Evolutionary conservation across 2,113 vertebrate species (phyloP), one percentile per base, ranked within the genome.

Genomic region (Psephotus haematonotus): DNA sequence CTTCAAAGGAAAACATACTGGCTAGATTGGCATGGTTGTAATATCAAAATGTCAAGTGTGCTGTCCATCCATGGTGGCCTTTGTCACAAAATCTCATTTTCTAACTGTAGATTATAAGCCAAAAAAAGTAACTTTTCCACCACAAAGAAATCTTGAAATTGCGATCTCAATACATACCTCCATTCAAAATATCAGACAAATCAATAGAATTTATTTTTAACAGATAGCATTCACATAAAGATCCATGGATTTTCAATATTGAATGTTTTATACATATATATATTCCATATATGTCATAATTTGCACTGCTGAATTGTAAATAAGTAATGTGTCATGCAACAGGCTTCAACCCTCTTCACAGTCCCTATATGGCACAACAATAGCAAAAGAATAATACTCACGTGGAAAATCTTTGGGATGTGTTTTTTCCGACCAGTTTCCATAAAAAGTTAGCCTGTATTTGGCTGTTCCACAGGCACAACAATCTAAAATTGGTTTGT

Each of bases 391-490:
- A 27, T 5, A 63, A 10, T 90, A 98, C 99, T 99, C 95, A 99
- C 99, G 98, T 91, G 99, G 99, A 70, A 99, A 99, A 93, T 99
- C 99, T 96, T 99, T 99, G 29, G 99, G 99, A 91, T 99, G 99
- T 1, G 98, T 97, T 95, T 99, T 99, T 97, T 99, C 99, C 2
- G 99, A 99, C 99, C 99, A 99, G 90, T 99, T 99, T 33, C 99
- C 99, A 47, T 99, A 99, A 96, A 99, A 99, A 3, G 99, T 99
- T 86, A 99, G 97, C 79, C 99, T 98, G 97, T 99, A 99, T 95
- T 99, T 99, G 92, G 99, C 99, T 13, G 99, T 99, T 76, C 99
- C 99, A 86, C 99, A 99, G 57, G 99, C 99, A 24, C 99, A 99
- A 75, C 99, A 99, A 60, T 99, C 99, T 29, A 98, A 65, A 91